phyloP scores from a whole-genome alignment of 2,888 invertebrate species.

The Pristionchus mayeri region DNA sequence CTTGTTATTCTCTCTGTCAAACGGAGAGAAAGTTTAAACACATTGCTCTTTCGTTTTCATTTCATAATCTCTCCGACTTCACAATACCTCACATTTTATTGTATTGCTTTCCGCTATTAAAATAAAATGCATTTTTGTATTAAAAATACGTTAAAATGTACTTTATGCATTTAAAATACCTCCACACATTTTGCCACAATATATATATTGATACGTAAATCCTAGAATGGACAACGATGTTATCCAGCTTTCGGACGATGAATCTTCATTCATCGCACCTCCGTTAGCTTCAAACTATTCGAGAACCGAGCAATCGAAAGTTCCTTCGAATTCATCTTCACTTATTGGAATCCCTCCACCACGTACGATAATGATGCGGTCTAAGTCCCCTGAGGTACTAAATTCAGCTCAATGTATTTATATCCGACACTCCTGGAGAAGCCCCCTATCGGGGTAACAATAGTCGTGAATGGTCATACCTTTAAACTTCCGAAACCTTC shows the following conservation, averaged over 20 bases:
- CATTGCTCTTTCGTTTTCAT: background rate
- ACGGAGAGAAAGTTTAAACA: background rate
- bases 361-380: background rate
- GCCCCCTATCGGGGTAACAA: no score
- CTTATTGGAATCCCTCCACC: background rate
- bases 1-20: background rate
- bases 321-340: background rate
- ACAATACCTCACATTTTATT: background rate
- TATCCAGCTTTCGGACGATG: conserved; percentile 31
- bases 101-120: background rate
- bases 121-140: background rate
- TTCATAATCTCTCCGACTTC: background rate
- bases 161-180: background rate
- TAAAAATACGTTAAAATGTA: background rate
- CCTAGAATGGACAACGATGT: conserved; percentile 6
- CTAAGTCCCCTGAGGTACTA: background rate
- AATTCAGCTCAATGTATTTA: background rate
- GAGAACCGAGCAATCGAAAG: background rate
- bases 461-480: no score
- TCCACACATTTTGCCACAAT: no score
- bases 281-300: background rate
- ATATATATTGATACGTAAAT: no score
- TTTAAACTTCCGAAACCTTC: no score
- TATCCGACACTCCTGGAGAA: no score
- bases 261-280: background rate